Percentiles rank a stretch among this genome's conserved stretches.
Evolutionary conservation across 2,888 invertebrate species (phyloP).

Genomic region (Epirrhoe alternata): DNA sequence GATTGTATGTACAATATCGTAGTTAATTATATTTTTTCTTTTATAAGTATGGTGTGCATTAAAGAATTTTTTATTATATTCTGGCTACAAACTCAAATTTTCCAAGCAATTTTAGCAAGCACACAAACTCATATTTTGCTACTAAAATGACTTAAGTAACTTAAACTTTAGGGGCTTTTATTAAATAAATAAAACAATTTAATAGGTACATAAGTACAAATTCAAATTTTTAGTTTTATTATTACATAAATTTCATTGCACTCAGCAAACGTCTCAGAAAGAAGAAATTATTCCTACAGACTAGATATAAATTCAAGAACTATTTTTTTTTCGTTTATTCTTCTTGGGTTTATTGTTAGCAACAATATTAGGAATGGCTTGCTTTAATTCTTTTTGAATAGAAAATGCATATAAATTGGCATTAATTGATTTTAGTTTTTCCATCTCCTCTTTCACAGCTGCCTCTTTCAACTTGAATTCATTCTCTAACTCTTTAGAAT

Average conservation of each 20-base stretch:
- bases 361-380: constrained; percentile 47
- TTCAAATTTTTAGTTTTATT: not conserved
- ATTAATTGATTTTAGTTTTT: constrained; percentile 84
- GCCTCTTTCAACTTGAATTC: constrained; percentile 62
- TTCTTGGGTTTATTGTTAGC: constrained; percentile 58
- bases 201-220: not conserved
- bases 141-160: no score
- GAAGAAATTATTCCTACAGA: not conserved
- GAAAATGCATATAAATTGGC: constrained; percentile 85
- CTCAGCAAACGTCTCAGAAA: constrained; percentile 5
- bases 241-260: not conserved
- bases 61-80: no score
- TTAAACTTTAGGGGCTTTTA: not conserved
- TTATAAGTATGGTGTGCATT: no score
- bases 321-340: constrained; percentile 51
- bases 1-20: no score
- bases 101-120: no score
- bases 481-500: constrained; percentile 55
- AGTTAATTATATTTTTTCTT: no score
- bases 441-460: constrained; percentile 78
- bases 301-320: constrained; percentile 1
- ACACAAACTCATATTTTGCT: no score
- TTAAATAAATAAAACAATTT: not conserved
- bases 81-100: no score
- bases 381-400: constrained; percentile 73